phyloP scores from a whole-genome alignment of 2,888 invertebrate species.

The Xestia sexstrigata region DNA sequence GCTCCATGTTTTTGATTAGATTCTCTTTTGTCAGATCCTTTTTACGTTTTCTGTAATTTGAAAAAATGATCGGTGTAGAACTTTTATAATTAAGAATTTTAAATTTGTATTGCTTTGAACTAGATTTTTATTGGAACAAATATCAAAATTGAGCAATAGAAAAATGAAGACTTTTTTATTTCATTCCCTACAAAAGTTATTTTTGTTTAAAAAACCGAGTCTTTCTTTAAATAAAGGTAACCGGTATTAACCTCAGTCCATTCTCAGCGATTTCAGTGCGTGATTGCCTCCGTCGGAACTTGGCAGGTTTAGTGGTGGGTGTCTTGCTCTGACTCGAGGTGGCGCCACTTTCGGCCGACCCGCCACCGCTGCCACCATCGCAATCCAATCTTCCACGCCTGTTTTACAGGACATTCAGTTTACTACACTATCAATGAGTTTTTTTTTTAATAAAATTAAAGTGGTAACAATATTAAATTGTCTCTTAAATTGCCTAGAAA shows the following conservation, averaged over 20 bases:
- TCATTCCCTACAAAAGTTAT: neutral
- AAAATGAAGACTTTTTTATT: neutral
- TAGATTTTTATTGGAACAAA: slow-evolving; percentile 3
- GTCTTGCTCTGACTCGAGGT: slow-evolving; percentile 86
- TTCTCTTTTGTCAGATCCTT: slow-evolving; percentile 83
- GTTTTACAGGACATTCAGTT: slow-evolving; percentile 25
- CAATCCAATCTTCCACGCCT: slow-evolving; percentile 84
- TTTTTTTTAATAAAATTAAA: neutral
- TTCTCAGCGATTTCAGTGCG: slow-evolving; percentile 81
- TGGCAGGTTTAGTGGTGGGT: slow-evolving; percentile 79
- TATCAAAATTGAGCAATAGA: neutral
- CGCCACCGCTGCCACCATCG: slow-evolving; percentile 86
- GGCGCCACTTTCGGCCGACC: slow-evolving; percentile 87
- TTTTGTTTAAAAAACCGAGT: neutral
- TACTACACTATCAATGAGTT: slow-evolving; percentile 14
- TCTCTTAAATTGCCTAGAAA: neutral
- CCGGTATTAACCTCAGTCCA: slow-evolving; percentile 79
- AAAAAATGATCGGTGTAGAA: neutral
- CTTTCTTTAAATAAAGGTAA: slow-evolving; percentile 26
- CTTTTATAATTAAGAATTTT: neutral
- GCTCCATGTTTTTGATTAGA: slow-evolving; percentile 78
- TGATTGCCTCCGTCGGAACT: slow-evolving; percentile 83
- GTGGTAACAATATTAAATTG: neutral
- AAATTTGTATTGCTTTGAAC: slow-evolving; percentile 8
- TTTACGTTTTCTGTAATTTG: slow-evolving; percentile 84